Base-by-base conservation (phyloP, 2,113 vertebrate species). In the Rana temporaria region DNA sequence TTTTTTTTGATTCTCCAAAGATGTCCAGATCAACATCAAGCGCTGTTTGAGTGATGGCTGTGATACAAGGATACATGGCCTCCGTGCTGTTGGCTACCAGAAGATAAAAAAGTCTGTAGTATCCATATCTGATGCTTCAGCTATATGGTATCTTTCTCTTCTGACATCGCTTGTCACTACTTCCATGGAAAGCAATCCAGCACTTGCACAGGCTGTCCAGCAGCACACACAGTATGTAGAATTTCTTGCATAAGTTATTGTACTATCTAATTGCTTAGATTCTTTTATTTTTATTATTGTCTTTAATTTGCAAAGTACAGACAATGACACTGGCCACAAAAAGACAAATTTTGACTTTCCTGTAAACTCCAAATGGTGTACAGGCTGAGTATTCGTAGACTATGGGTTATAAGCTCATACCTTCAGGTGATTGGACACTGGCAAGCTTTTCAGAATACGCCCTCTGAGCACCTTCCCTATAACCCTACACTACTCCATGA, bases 1-100 rank as follows among this genome's bases (percentile, higher is more conserved):
- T 60, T 48, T 9, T 1, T 16, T 5, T 62, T 72, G 4, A 11
- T n/a, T 64, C 65, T 77, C 86, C 63, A 26, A 91, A 99, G 98
- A 97, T 90, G 93, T 99, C 71, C 97, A 99, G 92, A 98, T 99
- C 84, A 99, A 99, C 91, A 98, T 99, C 87, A 99, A 98, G 85
- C 96, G 97, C 18, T 99, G 98, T 90, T 90, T 98, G 82, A 98
- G 97, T 0, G 97, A 99, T 48, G 98, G 98, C 0, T 99, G 98
- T 68, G 98, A 99, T 90, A 98, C 97, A 0, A 94, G 98, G 20
- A 97, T 99, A 87, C 97, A 97, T 7, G 98, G 98, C 19, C 92
- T 99, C 70, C 93, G 97, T 90, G 96, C 96, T 0, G 83, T 97
- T 42, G 97, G 98, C 1, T 98, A 96, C 89, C 97, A 98, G 89